A percentile compares a stretch with the other conserved stretches of the same genome.
Evolutionary conservation across 2,113 vertebrate genomes (phyloP).

Genomic region (Addax nasomaculatus): DNA sequence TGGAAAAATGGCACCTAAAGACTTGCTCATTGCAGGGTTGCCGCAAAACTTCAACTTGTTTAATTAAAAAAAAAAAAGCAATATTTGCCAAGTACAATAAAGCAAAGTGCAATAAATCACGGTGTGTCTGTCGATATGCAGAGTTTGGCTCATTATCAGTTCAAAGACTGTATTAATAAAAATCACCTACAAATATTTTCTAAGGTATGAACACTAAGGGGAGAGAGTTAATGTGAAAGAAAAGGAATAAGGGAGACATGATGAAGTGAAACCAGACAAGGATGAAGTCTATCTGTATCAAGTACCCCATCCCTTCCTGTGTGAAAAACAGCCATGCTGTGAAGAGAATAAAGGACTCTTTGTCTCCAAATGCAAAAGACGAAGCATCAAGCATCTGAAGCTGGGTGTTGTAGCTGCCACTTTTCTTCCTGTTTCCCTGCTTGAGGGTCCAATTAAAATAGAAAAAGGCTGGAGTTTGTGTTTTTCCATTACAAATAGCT

Average conservation of each 20-base stretch:
- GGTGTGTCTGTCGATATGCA: background rate
- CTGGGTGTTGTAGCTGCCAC: conserved; percentile 31
- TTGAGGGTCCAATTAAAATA: conserved; percentile 72
- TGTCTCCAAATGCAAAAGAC: conserved; percentile 52
- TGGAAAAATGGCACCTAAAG: background rate
- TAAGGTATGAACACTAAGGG: background rate
- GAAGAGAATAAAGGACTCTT: conserved; percentile 38
- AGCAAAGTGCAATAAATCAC: background rate
- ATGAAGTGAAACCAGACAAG: conserved; percentile 23
- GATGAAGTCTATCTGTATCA: background rate
- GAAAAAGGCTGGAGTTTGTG: conserved; percentile 64
- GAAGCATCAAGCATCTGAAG: conserved; percentile 11
- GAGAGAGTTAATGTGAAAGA: conserved; percentile 21
- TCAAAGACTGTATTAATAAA: background rate
- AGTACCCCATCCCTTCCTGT: background rate
- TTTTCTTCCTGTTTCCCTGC: conserved; percentile 56
- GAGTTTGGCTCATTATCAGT: background rate
- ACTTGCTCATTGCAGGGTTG: background rate
- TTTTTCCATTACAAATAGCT: conserved; percentile 62
- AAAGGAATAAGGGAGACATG: conserved; percentile 25
- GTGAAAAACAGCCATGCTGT: conserved; percentile 39
- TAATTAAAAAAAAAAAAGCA: background rate
- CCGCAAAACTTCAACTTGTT: background rate
- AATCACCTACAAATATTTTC: conserved; percentile 31
- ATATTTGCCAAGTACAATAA: background rate